Evolutionary conservation across 2,113 vertebrate species (phyloP), one percentile per base, ranked within the genome.

Genomic region (Syngnathus floridae): DNA sequence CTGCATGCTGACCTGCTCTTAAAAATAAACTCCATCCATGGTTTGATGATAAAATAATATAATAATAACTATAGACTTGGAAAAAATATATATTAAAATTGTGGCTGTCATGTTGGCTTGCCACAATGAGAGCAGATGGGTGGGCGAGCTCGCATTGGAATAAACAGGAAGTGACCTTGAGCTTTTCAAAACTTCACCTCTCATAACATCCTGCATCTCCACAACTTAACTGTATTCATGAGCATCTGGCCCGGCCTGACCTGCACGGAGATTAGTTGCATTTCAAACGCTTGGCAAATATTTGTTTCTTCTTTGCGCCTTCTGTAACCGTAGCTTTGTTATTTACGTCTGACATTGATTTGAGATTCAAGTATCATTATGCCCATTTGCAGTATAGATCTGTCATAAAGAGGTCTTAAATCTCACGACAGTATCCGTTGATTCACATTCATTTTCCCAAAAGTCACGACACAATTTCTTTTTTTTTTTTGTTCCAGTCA

Each of bases 201-300:
- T 63, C 58, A 66, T 67, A 83, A 79, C 64, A 70, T 81, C 57
- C 37, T 10, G 56, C 64, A 41, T 78, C 65, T 81, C 51, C 1
- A 17, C 54, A 17, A 83, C 83, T 73, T 77, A 79, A 76, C 70
- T 85, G 77, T 89, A 89, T 89, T 89, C 83, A 89, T 89, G 88
- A 89, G 88, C 88, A 87, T 83, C 88, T 89, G 88, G 77, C 71
- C 76, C 40, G 56, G 73, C 58, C 66, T 80, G 86, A 83, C 86
- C 83, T 76, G 64, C 59, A 71, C 48, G 59, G 74, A 76, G 70
- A 77, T 66, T 61, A 6, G 69, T 73, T 74, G 82, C 71, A 78
- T 82, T 73, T 59, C 79, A 77, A 88, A 78, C 66, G 76, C 75
- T 41, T 22, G 1, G 35, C 64, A 72, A 73, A 60, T 70, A 65